These are phyloP conservation scores for Regulus satrapa DNA, from an alignment of 2,113 vertebrate genomes.

Conservation along the genomic window DNA sequence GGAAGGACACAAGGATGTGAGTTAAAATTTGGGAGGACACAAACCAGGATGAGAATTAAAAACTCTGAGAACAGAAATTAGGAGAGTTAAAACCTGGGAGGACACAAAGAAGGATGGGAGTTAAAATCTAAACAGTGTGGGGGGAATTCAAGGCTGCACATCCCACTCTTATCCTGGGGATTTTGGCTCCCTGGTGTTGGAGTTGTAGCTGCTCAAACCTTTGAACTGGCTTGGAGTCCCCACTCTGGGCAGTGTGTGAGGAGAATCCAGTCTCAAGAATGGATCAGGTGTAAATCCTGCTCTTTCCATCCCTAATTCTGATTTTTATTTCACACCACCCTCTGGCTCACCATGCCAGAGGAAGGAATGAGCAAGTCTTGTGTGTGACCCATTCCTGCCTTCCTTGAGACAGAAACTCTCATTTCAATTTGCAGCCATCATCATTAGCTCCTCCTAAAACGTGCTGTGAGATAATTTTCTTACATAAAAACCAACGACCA, in stretches of 20 bases:
- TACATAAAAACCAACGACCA: background rate
- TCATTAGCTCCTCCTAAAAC: background rate
- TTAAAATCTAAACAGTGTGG: background rate
- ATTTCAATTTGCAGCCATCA: background rate
- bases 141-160: background rate
- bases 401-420: background rate
- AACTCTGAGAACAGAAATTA: too few species aligned
- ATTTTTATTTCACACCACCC: background rate
- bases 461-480: background rate
- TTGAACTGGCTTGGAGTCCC: background rate
- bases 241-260: fast-evolving
- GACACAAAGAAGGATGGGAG: background rate
- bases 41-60: background rate
- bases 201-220: background rate
- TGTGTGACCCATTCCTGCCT: background rate
- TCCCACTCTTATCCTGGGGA: fast-evolving
- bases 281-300: background rate
- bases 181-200: fast-evolving
- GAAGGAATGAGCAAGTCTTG: background rate
- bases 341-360: fast-evolving
- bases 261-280: background rate
- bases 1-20: background rate
- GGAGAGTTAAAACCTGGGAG: background rate
- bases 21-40: background rate
- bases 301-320: fast-evolving